Percentiles rank a stretch among this genome's conserved stretches.
phyloP scores from a whole-genome alignment of 2,888 invertebrate species.

The Agrotis exclamationis region DNA sequence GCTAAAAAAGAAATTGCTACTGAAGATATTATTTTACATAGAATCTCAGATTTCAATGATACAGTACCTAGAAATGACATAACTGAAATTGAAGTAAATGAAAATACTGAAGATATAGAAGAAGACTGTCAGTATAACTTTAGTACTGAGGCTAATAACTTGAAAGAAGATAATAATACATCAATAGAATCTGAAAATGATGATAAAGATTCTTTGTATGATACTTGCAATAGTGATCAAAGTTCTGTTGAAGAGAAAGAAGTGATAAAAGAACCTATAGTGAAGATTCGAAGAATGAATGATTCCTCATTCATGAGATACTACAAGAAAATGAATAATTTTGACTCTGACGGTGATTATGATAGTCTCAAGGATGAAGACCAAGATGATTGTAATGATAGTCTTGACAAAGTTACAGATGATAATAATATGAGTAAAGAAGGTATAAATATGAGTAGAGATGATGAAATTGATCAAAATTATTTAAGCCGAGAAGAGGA shows the following conservation, averaged over 20 bases:
- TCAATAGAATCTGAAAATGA: slow-evolving; percentile 49
- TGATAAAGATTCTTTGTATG: slow-evolving; percentile 79
- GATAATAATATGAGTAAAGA: slow-evolving; percentile 58
- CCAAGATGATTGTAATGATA: slow-evolving; percentile 39
- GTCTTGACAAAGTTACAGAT: slow-evolving; percentile 22
- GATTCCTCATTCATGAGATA: slow-evolving; percentile 77
- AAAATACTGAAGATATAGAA: slow-evolving; percentile 9
- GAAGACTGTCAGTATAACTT: slow-evolving; percentile 4
- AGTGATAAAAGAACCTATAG: slow-evolving; percentile 69
- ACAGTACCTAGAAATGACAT: slow-evolving; percentile 16
- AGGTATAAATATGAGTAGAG: slow-evolving; percentile 43
- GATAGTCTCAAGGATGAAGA: slow-evolving; percentile 26
- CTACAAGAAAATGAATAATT: slow-evolving; percentile 69
- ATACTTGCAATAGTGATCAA: slow-evolving; percentile 82
- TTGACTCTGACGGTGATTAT: slow-evolving; percentile 47
- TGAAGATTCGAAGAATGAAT: slow-evolving; percentile 76
- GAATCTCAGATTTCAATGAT: slow-evolving; percentile 24
- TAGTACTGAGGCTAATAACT: slow-evolving; percentile 20
- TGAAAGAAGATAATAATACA: slow-evolving; percentile 15
- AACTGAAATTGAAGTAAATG: slow-evolving; percentile 27
- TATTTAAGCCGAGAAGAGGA: neutral
- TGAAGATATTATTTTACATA: slow-evolving; percentile 4
- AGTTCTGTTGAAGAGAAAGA: slow-evolving; percentile 52
- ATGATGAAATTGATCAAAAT: slow-evolving; percentile 7
- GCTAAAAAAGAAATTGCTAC: slow-evolving; percentile 5